These are phyloP conservation scores for Pterocles orientalis DNA, from an alignment of 2,113 vertebrate genomes.

Conservation along the genomic window DNA sequence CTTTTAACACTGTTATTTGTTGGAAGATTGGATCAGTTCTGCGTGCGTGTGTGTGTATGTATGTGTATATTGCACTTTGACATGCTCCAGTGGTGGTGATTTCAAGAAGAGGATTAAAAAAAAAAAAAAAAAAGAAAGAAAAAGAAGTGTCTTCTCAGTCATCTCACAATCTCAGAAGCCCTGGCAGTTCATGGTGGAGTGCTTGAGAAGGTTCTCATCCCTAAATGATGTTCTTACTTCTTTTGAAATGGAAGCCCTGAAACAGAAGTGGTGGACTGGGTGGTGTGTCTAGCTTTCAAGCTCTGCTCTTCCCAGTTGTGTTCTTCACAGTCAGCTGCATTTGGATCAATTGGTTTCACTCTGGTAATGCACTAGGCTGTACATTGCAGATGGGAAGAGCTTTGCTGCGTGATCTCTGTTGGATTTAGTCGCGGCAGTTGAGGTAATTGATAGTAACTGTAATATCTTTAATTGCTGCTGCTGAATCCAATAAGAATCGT, in stretches of 20 bases:
- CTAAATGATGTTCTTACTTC: neutral
- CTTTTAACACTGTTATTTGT: slow-evolving; percentile 59
- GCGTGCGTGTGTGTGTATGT: neutral
- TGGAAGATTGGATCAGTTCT: slow-evolving; percentile 49
- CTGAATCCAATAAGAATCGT: neutral
- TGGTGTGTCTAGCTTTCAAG: neutral
- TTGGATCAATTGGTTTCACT: neutral
- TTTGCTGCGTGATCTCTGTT: neutral
- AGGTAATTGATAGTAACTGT: neutral
- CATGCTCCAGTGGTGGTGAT: neutral
- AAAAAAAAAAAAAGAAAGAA: neutral
- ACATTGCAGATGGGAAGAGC: neutral
- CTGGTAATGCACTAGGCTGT: neutral
- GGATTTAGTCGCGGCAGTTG: neutral
- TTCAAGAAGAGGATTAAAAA: neutral
- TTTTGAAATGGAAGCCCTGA: neutral
- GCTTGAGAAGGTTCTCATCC: neutral
- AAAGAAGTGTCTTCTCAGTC: neutral
- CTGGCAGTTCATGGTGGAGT: neutral
- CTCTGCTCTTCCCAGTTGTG: neutral
- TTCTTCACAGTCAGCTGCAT: neutral
- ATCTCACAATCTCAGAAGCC: neutral
- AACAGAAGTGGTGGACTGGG: neutral
- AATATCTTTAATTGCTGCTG: neutral
- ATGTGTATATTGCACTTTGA: slow-evolving; percentile 32